Conservation (phyloP, 2,113 vertebrate species). For the Ramphastos sulfuratus region DNA sequence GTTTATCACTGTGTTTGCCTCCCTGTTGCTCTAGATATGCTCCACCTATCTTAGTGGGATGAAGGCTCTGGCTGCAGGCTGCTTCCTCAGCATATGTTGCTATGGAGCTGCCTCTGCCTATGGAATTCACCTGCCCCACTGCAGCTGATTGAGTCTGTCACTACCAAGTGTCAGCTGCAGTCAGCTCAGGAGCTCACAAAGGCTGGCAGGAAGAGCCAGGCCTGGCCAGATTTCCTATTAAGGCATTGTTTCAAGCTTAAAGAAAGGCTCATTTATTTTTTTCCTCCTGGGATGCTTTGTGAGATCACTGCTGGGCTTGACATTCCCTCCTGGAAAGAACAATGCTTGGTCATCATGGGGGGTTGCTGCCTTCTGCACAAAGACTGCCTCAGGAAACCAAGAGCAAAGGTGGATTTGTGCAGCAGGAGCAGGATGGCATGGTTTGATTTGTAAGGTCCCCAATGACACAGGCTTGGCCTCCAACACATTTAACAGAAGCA, state of each 20-base stretch:
- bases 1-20: neutral
- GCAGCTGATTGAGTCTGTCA: neutral
- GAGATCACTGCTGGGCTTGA: neutral
- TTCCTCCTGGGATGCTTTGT: neutral
- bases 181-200: neutral
- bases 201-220: neutral
- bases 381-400: too few species aligned
- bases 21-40: neutral
- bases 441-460: neutral
- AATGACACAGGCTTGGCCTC: neutral
- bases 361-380: neutral
- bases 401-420: neutral
- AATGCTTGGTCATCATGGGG: neutral
- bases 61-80: constrained; percentile 8
- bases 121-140: constrained; percentile 17
- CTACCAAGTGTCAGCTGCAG: neutral
- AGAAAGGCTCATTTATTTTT: neutral
- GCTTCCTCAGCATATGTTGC: constrained; percentile 33
- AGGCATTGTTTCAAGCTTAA: neutral
- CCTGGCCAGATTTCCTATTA: neutral
- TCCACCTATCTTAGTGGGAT: neutral
- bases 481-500: neutral
- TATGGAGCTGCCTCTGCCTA: constrained; percentile 48
- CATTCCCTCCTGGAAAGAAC: neutral
- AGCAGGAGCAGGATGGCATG: neutral